Evolutionary conservation across 1,140 invertebrate genomes (phyloP), one percentile per base, ranked within the genome.

Genomic region (Penaeus japonicus): DNA sequence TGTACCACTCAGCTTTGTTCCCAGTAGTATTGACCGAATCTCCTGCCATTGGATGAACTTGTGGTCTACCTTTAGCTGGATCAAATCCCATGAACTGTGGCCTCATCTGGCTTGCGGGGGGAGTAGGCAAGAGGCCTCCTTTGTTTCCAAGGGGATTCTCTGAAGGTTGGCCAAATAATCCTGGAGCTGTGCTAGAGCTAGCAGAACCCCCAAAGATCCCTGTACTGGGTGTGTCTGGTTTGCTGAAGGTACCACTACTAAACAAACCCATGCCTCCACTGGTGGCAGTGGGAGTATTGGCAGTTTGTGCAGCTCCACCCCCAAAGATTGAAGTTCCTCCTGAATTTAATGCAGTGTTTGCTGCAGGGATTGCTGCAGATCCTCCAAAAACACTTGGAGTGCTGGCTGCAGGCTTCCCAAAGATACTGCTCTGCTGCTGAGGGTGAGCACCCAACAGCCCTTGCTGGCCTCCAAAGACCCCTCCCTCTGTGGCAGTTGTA

Each of bases 1-100:
- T 84, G 65, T 73, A 84, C 83, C 65, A 84, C 4, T 84, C 83
- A 54, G 70, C 17, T 30, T 75, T 53, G 12, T 54, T 27, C 20
- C 75, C 54, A 73, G 27, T 7, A 82, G 18, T 10, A 22, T 22
- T 32, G 35, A n/a, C 12, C 0, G 77, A 35, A 30, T 22, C 7
- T 7, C 47, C 47, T 47, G 47, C 4, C 4, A 47, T 15, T 47
- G 10, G 47, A 47, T 7, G 15, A 59, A 10, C 20, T 35, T 30
- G 35, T 59, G 10, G 55, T 32, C 35, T 30, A 4, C 80, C 55
- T 35, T 59, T 10, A 27, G 80, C 24, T 32, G 54, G 54, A 4
- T 59, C 18, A 82, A 20, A 82, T 15, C 22, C 80, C 30, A 35
- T 24, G 24, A 22, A 32, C n/a, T 82, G 55, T n/a, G 54, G 5